Evolutionary conservation across 2,797 vertebrate species (phyloP), one percentile per base, ranked within the genome.

Genomic region (Halcyon badia): DNA sequence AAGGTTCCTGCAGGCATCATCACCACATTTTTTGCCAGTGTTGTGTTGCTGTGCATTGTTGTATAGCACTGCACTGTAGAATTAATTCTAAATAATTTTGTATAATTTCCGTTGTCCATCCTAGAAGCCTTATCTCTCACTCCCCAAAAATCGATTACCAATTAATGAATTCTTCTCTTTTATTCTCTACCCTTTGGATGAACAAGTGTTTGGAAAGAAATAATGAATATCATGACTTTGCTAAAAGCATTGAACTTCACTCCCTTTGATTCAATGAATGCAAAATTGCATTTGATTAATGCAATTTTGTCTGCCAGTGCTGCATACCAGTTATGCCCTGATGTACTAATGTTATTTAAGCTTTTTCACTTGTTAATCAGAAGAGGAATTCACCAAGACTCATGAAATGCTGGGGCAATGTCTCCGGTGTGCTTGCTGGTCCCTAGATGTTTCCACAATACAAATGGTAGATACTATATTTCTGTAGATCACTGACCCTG

Each of bases 261-360:
- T 79, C 6, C 12, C 31, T 22, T 57, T 84, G 3, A 11, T 71
- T 58, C 0, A 0, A 15, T 26, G 12, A 52, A 66, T 12, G 17
- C 1, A 30, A 6, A 57, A 57, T 33, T 57, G n/a, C 56, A 11
- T 75, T 51, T 1, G 0, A 11, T 26, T 11, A 49, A 70, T 14
- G 14, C 1, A 30, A 8, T 46, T 70, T 83, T 77, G 37, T 31
- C 35, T 66, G 6, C 24, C 26, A 17, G 37, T 68, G 71, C 25
- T 57, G 30, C 25, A 6, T 41, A 28, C 9, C 8, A 48, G 16
- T 73, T 79, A 41, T 79, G n/a, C 6, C 33, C 11, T 61, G 28
- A 20, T 48, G 5, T 42, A 41, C 6, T 14, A 8, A 26, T 11
- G 18, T 19, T 26, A 56, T 86, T 76, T 80, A 28, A 80, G 35